Percentiles rank a stretch among this genome's conserved stretches.
phyloP scores from a whole-genome alignment of 2,113 vertebrate genomes.

The Sebastes schlegelii region DNA sequence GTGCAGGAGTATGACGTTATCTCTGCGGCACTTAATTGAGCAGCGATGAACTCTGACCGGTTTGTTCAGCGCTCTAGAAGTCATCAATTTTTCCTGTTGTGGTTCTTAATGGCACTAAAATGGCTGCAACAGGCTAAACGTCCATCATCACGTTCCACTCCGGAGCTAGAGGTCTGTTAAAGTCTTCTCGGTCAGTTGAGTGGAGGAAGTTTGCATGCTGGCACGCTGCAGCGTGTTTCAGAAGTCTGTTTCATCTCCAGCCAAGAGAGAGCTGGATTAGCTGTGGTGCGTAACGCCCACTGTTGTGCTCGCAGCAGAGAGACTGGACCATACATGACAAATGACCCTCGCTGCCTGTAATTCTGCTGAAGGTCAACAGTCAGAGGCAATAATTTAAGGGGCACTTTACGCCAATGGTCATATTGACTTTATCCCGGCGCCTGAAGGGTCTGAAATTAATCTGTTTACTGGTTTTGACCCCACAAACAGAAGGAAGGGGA shows the following conservation, averaged over 20 bases:
- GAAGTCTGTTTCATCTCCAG: conserved; percentile 65
- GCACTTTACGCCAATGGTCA: conserved; percentile 18
- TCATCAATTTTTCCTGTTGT: conserved; percentile 28
- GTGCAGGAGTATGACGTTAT: conserved; percentile 15
- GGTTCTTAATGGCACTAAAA: conserved; percentile 29
- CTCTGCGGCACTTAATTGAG: conserved; percentile 29
- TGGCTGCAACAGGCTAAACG: conserved; percentile 31
- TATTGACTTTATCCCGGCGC: conserved; percentile 28
- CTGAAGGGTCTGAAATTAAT: conserved; percentile 9
- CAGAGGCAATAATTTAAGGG: conserved; percentile 26
- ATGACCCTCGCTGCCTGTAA: conserved; percentile 42
- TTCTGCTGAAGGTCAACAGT: conserved; percentile 70
- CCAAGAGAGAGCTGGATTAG: conserved; percentile 59
- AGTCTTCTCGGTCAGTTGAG: conserved; percentile 43
- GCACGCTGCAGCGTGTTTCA: conserved; percentile 3
- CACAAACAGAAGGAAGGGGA: background rate
- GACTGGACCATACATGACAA: conserved; percentile 47
- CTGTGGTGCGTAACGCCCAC: conserved; percentile 2
- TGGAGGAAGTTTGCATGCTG: conserved; percentile 35
- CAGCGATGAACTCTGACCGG: conserved; percentile 6
- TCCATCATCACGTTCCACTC: conserved; percentile 19
- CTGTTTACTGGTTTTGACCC: conserved; percentile 30
- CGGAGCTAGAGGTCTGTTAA: conserved; percentile 45
- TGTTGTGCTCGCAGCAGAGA: conserved; percentile 45
- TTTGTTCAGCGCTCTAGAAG: conserved; percentile 8